A percentile compares a stretch with the other conserved stretches of the same genome.
phyloP scores from a whole-genome alignment of 2,888 invertebrate species.

The Ichneumon xanthorius region DNA sequence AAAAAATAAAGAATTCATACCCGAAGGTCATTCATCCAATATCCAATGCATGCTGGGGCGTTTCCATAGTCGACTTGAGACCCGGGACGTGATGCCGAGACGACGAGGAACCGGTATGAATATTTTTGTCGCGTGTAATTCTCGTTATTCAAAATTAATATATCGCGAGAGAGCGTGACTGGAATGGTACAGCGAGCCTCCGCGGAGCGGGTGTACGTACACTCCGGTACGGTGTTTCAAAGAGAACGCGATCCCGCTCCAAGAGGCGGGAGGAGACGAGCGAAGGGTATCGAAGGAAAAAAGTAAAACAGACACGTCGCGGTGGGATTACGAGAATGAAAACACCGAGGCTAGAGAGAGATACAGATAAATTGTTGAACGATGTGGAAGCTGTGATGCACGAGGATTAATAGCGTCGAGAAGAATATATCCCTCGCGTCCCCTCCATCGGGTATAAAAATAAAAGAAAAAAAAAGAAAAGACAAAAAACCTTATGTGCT shows the following conservation, averaged over 20 bases:
- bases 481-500: constrained; percentile 13
- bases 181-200: constrained; percentile 32
- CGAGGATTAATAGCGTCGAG: constrained; percentile 55
- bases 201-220: background rate
- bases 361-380: constrained; percentile 52
- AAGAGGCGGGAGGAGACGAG: background rate
- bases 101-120: constrained; percentile 54
- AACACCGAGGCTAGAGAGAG: constrained; percentile 27
- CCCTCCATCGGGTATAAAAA: constrained; percentile 22
- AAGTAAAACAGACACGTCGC: background rate
- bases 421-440: constrained; percentile 34
- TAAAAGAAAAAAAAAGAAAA: background rate
- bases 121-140: constrained; percentile 69
- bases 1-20: constrained; percentile 3
- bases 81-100: constrained; percentile 12
- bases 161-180: constrained; percentile 62
- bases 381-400: constrained; percentile 46
- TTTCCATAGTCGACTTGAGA: background rate
- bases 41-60: constrained; percentile 13
- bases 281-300: background rate
- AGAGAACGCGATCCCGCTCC: constrained; percentile 1
- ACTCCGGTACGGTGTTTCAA: background rate
- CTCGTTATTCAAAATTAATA: constrained; percentile 69
- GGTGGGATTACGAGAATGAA: constrained; percentile 26
- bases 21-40: constrained; percentile 6